These are phyloP conservation scores for Scaptomyza tumidula DNA, from an alignment of 2,888 invertebrate species.

Conservation along the genomic window DNA sequence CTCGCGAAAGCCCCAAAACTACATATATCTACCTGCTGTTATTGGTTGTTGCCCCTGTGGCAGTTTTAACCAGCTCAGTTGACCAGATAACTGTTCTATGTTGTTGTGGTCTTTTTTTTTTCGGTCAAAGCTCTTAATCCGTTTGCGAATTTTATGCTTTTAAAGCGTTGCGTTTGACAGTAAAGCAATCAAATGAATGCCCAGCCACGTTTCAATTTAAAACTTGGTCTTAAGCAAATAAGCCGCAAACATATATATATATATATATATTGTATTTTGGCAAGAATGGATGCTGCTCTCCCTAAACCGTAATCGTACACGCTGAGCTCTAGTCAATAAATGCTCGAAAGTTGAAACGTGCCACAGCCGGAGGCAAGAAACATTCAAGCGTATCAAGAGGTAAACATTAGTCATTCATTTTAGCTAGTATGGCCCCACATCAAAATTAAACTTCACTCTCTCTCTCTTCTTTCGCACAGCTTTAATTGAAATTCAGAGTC, in stretches of 20 bases:
- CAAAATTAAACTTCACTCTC: not conserved
- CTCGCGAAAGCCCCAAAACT: not conserved
- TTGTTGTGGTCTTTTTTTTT: not conserved
- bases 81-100: not conserved
- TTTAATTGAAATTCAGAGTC: slow-evolving; percentile 75
- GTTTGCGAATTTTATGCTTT: slow-evolving; percentile 38
- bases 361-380: slow-evolving; percentile 34
- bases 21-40: not conserved
- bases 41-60: not conserved
- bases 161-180: slow-evolving; percentile 1
- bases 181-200: slow-evolving; percentile 15
- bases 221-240: slow-evolving; percentile 69
- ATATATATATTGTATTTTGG: slow-evolving; percentile 23
- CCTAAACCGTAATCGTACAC: slow-evolving; percentile 27
- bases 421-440: slow-evolving; percentile 37
- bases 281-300: not conserved
- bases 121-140: slow-evolving; percentile 58
- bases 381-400: slow-evolving; percentile 29
- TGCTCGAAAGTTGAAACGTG: slow-evolving; percentile 41
- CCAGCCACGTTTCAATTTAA: slow-evolving; percentile 69
- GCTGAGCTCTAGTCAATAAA: slow-evolving; percentile 38
- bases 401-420: slow-evolving; percentile 73
- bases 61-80: slow-evolving; percentile 2
- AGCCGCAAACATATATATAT: slow-evolving; percentile 31
- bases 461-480: slow-evolving; percentile 2